Conservation (phyloP, 2,113 vertebrate genomes). For the Calyptomena viridis region DNA sequence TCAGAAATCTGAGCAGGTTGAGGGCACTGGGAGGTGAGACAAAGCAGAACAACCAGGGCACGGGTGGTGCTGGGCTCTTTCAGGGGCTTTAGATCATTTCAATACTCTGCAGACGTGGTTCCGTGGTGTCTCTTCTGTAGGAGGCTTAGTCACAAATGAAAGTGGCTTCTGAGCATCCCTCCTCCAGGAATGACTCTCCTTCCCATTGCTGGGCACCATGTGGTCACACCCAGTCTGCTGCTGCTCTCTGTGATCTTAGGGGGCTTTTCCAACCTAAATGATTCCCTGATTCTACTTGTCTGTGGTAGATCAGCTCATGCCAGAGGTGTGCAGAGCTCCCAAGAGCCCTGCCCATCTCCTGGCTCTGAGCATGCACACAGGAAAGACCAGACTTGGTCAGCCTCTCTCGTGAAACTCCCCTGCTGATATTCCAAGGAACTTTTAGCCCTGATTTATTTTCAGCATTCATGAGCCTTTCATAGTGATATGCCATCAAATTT, state of each 20-base stretch:
- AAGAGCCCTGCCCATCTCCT: background rate
- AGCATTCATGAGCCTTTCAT: background rate
- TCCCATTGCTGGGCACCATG: background rate
- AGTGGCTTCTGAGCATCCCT: background rate
- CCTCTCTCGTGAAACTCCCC: background rate
- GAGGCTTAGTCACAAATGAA: background rate
- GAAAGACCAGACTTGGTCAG: background rate
- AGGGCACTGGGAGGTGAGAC: background rate
- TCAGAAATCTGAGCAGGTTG: background rate
- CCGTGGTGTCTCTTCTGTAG: background rate
- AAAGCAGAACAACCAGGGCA: background rate
- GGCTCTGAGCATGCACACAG: background rate
- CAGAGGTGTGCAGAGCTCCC: background rate
- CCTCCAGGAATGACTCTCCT: background rate
- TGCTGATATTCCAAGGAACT: background rate
- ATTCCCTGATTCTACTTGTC: background rate
- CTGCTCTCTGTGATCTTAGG: background rate
- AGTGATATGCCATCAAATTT: slow-evolving; percentile 10
- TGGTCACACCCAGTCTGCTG: background rate
- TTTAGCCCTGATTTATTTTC: background rate
- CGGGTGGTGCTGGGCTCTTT: background rate
- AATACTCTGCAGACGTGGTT: background rate
- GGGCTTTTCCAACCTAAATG: background rate
- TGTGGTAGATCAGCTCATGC: background rate
- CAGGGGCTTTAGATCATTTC: background rate